These are phyloP conservation scores for Bombyx huttoni DNA, from an alignment of 2,888 invertebrate genomes.

Conservation along the genomic window DNA sequence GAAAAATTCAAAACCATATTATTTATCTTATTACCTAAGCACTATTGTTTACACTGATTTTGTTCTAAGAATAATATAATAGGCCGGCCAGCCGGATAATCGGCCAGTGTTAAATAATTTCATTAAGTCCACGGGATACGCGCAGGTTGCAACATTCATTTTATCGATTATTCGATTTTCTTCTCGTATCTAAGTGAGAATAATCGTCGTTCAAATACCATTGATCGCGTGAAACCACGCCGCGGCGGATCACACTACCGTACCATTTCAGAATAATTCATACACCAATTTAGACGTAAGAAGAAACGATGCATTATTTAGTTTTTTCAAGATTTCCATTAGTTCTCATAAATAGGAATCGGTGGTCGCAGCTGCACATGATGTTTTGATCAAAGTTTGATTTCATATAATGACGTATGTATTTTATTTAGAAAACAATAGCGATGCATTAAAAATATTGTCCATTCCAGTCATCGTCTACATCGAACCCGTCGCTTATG, in stretches of 20 bases:
- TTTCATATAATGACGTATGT: no score
- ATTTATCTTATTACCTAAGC: neutral
- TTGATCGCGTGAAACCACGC: neutral
- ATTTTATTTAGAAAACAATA: no score
- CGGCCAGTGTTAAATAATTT: no score
- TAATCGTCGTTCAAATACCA: neutral
- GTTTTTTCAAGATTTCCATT: neutral
- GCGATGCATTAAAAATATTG: no score
- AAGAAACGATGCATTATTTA: neutral
- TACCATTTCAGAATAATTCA: neutral
- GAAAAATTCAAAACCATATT: neutral
- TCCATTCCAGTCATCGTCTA: no score
- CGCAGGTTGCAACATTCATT: neutral
- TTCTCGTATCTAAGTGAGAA: neutral
- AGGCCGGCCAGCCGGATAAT: no score
- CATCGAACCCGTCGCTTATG: no score
- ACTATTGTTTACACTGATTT: neutral
- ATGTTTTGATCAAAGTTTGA: no score
- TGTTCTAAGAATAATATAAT: no score
- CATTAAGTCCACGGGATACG: neutral
- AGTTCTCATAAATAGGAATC: no score
- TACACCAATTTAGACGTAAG: neutral
- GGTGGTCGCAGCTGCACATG: no score
- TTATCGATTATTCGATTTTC: neutral
- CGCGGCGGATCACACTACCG: neutral